Base-by-base conservation (phyloP, 1,140 invertebrate genomes). In the Dreissena polymorpha region DNA sequence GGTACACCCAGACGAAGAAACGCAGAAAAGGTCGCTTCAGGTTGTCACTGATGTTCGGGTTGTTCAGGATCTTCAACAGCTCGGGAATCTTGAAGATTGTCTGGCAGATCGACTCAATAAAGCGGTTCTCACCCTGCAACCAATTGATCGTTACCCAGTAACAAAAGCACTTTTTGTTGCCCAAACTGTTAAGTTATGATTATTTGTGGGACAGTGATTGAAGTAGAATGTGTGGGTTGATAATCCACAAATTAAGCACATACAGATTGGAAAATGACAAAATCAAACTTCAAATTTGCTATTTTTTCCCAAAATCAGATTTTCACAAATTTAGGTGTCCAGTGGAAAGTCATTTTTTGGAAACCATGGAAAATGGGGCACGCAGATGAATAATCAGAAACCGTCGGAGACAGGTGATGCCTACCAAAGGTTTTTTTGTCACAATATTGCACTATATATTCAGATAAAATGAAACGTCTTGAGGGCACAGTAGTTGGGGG, bases 21-120 rank as follows among this genome's bases (percentile, higher is more conserved):
- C 89, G 79, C 23, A 92, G 78, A 80, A 90, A 92, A 12, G 91
- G 91, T 55, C 87, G 81, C 88, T 92, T 93, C n/a, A 91, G 85
- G 82, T 91, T 91, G 80, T 88, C 88, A 77, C 76, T 88, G 72
- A 93, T 87, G 14, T 70, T 77, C 2, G 55, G 75, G 76, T 92
- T 88, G 69, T 88, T 92, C 18, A 93, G 77, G 12, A 93, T 88
- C 29, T 88, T 86, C 39, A 93, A 73, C 0, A 93, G 70, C 63
- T 93, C 92, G 0, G 88, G 80, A 51, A 93, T 89, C n/a, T 86
- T 88, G 86, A 93, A 91, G 55, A 93, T 92, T 65, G 92, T 93
- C 87, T 93, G 92, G 85, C 92, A 93, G 51, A 93, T 92, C 0
- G 92, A 92, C 74, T 92, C 91, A 64, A 93, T 92, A 70, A 91